Evolutionary conservation across 2,113 vertebrate genomes (phyloP), one percentile per base, ranked within the genome.

Genomic region (Malurus melanocephalus): DNA sequence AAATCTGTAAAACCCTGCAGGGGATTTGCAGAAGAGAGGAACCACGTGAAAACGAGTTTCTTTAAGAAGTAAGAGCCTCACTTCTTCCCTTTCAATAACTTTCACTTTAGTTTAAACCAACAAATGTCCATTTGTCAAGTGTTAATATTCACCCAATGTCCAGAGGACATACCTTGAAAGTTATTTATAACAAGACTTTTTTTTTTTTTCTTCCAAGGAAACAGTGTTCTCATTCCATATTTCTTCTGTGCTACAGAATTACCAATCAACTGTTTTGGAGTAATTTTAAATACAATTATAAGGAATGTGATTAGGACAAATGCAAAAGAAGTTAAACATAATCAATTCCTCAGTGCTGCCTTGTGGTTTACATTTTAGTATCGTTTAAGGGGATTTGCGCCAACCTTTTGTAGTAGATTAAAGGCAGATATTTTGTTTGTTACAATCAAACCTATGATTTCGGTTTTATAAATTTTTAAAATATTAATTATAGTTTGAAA

Each of bases 391-490:
- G 83, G 93, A 95, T 95, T 94, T 95, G 92, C 1, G 6, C 87
- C 20, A 84, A 95, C 95, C 96, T 96, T 94, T 92, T 89, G 95
- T 90, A 96, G 96, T 96, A 95, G 97, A 98, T 97, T 97, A 97
- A 97, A 97, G 96, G 88, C 96, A 96, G 96, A 97, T 96, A 97
- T 97, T 97, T 98, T 98, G 97, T 98, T 98, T 98, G 97, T 98
- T 97, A 98, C 97, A 98, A 98, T 98, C 97, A 98, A 97, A 97
- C 96, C 96, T 97, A 96, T 96, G 97, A 95, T 98, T 97, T 97
- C 91, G 52, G 94, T 97, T 97, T 92, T 98, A 98, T 98, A 97
- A 98, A 98, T 98, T 98, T 98, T 98, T 98, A 98, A 98, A 98
- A 98, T 96, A 97, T 98, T 98, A 98, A 98, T 98, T 98, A 98